These are phyloP conservation scores for Setipinna tenuifilis DNA, from an alignment of 2,797 vertebrate genomes.

Conservation along the genomic window DNA sequence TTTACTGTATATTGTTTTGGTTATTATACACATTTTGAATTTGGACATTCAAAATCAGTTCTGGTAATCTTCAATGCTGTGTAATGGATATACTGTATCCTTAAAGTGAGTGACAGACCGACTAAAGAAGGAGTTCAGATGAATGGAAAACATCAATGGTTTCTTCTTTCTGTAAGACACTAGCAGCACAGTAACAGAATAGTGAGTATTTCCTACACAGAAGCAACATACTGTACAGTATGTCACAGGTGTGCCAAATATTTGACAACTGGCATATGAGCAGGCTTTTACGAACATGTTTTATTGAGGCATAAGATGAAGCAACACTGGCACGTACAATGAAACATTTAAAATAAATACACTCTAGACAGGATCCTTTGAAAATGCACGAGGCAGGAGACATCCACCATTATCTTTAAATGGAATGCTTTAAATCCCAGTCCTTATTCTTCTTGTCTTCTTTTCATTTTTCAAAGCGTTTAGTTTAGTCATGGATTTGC, in stretches of 20 bases:
- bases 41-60: no score
- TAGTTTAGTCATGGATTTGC: not conserved
- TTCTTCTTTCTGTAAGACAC: not conserved
- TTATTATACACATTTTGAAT: no score
- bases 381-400: slow-evolving; percentile 11
- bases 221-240: slow-evolving; percentile 14
- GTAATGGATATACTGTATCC: no score
- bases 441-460: not conserved
- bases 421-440: not conserved
- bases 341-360: not conserved
- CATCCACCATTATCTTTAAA: not conserved
- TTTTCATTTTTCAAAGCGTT: not conserved
- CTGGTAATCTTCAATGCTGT: no score
- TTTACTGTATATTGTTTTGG: no score
- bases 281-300: not conserved
- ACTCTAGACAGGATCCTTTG: not conserved
- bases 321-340: not conserved
- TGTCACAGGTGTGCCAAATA: not conserved
- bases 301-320: slow-evolving; percentile 2
- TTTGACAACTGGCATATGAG: not conserved
- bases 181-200: not conserved
- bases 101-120: no score
- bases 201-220: not conserved
- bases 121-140: not conserved
- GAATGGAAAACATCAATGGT: not conserved